phyloP scores from a whole-genome alignment of 2,797 vertebrate species.

The Atherinosoma microstoma region DNA sequence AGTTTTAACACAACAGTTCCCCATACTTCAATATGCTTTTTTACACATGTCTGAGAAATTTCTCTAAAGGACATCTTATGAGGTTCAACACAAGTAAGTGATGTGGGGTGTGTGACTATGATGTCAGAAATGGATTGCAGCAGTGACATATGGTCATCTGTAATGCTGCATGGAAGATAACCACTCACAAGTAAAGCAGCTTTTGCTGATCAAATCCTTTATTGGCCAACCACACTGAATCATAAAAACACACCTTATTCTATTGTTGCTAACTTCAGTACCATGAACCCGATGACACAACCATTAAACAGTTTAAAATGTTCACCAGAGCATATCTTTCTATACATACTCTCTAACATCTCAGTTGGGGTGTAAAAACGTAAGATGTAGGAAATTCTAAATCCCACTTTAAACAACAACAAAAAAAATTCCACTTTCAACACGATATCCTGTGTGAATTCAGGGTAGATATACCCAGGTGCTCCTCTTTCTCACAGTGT shows the following conservation, averaged over 20 bases:
- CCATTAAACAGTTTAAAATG: conserved; percentile 6
- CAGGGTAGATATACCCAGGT: conserved; percentile 66
- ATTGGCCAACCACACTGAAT: neutral
- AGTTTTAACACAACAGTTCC: too few relatives aligned
- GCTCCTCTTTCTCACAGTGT: conserved; percentile 65
- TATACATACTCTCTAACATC: conserved; percentile 22
- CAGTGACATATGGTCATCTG: neutral
- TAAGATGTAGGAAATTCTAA: conserved; percentile 40
- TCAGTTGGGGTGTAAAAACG: conserved; percentile 29
- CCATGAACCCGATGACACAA: conserved; percentile 9
- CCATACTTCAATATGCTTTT: too few relatives aligned
- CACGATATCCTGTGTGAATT: conserved; percentile 43
- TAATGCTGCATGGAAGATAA: neutral
- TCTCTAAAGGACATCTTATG: too few relatives aligned
- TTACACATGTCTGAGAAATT: too few relatives aligned
- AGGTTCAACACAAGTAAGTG: too few relatives aligned
- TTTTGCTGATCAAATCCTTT: neutral
- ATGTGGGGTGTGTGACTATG: neutral
- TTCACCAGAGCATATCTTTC: conserved; percentile 15
- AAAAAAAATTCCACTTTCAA: conserved; percentile 45
- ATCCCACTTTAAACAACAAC: too few relatives aligned
- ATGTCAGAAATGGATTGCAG: neutral
- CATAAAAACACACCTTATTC: neutral
- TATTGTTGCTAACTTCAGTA: conserved; percentile 11
- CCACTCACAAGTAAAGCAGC: neutral